Evolutionary conservation across 1,140 invertebrate genomes (phyloP), one percentile per base, ranked within the genome.

Genomic region (Eumeta japonica): DNA sequence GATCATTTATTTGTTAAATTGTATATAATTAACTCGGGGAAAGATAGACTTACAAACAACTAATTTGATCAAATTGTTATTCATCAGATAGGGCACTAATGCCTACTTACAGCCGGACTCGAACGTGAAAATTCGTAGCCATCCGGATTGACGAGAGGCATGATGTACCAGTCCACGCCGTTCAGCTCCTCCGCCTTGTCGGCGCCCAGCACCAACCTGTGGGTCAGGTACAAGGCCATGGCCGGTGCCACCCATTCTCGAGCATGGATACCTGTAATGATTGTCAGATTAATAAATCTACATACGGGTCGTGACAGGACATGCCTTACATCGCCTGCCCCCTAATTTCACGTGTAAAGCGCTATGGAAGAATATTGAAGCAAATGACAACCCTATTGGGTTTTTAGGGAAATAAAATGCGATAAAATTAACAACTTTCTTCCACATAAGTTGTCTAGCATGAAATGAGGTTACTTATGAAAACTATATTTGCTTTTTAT

Each of bases 161-260:
- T 50, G 36, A 87, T 80, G 55, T 82, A 79, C 81, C 82, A 85
- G 51, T 86, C 83, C 16, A 82, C 76, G 17, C 76, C 68, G 20
- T 79, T 57, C 9, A 85, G 52, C 3, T 67, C 58, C 28, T 75
- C 41, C 28, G 32, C 66, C 30, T 76, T 56, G 0, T 50, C 44
- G n/a, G 56, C 53, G 40, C 67, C 64, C 32, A 39, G 58, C 41
- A 49, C 52, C 37, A 84, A 52, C 47, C 82, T 66, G 40, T 81
- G 60, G 42, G 86, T 79, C 11, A 84, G 68, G 53, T 83, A 87
- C 15, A 85, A 47, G 3, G 79, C 81, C 15, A 81, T 80, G 0
- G 84, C 79, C 0, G 82, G 81, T 2, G 84, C 76, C 18, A 85
- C 83, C 88, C 87, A 89, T 61, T 86, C 83, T 18, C 82, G 67